Evolutionary conservation across 2,888 invertebrate genomes (phyloP), one percentile per base, ranked within the genome.

Genomic region (Thyatira batis): DNA sequence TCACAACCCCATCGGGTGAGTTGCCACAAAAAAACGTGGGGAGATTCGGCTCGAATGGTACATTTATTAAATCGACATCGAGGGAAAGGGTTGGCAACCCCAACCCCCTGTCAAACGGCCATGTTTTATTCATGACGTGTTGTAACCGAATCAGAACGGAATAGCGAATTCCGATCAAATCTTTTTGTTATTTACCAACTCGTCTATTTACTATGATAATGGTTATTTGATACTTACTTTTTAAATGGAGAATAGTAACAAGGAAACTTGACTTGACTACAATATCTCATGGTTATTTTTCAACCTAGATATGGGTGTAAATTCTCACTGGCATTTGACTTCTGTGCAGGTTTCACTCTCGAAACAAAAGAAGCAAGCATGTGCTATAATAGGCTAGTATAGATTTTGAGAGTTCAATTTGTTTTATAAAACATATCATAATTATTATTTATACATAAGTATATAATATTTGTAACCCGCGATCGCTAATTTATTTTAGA

Each of bases 71-170:
- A 85, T 78, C 70, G 83, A 57, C 57, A n/a, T 13, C 51, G 52
- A 71, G 73, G 78, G 84, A 84, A 89, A 88, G 89, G 89, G 89
- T 87, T 83, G 72, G 64, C 58, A 61, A 55, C 71, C 66, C 61
- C 64, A 50, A 66, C 62, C 74, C 77, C 79, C 73, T 71, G 71
- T 71, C 80, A 75, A 68, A 71, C 61, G 65, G 67, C 74, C 75
- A 91, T 91, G 84, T 90, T 90, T 91, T 89, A 92, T 92, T 91
- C 91, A 91, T 85, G 79, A 58, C 61, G 71, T 82, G 84, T 82
- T 64, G 69, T 65, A 72, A 77, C 73, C 71, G 80, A 87, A 85
- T 84, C 85, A 82, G 77, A 76, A 69, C 56, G 61, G 73, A 77
- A 79, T 77, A 75, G 72, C 68, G 68, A 78, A 79, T 81, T 81